phyloP scores from a whole-genome alignment of 2,113 vertebrate genomes.

The Platichthys flesus region DNA sequence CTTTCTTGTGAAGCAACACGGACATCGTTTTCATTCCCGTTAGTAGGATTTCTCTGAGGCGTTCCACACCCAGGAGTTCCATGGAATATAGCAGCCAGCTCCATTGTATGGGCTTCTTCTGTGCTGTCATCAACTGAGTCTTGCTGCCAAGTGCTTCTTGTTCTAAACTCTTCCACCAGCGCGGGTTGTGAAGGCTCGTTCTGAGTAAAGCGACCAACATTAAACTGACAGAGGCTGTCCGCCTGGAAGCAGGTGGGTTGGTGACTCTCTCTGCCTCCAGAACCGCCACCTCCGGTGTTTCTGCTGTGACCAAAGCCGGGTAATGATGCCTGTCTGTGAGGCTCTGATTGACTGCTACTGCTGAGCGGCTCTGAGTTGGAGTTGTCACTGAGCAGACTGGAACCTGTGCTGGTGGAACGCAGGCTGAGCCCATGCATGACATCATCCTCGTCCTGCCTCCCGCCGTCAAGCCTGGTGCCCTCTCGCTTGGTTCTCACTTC shows the following conservation, averaged over 20 bases:
- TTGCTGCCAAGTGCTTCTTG: slow-evolving; percentile 41
- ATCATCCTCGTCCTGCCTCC: slow-evolving; percentile 44
- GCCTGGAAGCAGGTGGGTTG: slow-evolving; percentile 26
- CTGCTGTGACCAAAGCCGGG: slow-evolving; percentile 40
- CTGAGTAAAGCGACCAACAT: slow-evolving; percentile 18
- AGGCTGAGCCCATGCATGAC: slow-evolving; percentile 75
- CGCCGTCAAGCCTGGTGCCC: slow-evolving; percentile 68
- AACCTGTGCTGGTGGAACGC: slow-evolving; percentile 74
- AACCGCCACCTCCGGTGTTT: slow-evolving; percentile 27
- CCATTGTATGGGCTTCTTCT: slow-evolving; percentile 46
- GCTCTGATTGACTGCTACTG: slow-evolving; percentile 69
- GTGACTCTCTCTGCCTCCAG: slow-evolving; percentile 11
- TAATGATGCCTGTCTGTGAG: slow-evolving; percentile 35
- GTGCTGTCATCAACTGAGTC: slow-evolving; percentile 26
- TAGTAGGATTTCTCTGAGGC: slow-evolving; percentile 27
- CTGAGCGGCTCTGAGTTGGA: slow-evolving; percentile 69
- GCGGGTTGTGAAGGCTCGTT: slow-evolving; percentile 26
- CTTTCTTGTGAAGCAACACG: slow-evolving; percentile 19
- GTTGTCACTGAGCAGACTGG: slow-evolving; percentile 73
- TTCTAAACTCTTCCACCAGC: slow-evolving; percentile 32
- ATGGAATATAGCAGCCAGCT: slow-evolving; percentile 64
- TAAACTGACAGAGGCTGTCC: slow-evolving; percentile 35
- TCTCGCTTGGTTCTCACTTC: slow-evolving; percentile 90
- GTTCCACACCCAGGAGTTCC: slow-evolving; percentile 34
- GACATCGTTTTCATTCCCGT: slow-evolving; percentile 27